Conservation (phyloP, 2,113 vertebrate genomes). For the Lagenorhynchus albirostris region DNA sequence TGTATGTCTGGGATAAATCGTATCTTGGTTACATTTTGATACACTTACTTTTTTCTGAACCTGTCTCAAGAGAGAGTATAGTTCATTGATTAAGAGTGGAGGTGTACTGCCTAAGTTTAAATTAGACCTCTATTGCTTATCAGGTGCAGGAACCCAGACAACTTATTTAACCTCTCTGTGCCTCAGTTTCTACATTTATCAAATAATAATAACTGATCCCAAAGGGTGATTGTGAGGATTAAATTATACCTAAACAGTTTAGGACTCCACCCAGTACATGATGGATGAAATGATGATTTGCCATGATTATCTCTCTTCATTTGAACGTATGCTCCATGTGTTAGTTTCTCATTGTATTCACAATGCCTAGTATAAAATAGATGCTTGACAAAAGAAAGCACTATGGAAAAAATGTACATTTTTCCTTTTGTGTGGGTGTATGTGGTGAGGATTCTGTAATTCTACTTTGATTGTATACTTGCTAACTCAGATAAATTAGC, state of each 20-base stretch:
- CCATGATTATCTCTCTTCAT: background rate
- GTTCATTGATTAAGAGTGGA: background rate
- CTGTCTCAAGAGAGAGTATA: background rate
- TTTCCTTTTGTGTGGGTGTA: background rate
- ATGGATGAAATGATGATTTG: background rate
- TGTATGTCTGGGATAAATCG: background rate
- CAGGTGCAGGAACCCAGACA: background rate
- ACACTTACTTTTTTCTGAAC: background rate
- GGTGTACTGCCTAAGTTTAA: background rate
- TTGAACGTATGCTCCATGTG: background rate
- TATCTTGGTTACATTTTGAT: background rate
- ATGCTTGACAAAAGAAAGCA: background rate
- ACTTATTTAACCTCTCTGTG: background rate
- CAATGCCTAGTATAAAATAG: background rate
- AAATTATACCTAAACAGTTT: background rate
- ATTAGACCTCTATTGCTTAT: background rate
- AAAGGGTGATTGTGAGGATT: background rate
- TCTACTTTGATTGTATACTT: background rate
- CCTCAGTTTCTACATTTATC: background rate
- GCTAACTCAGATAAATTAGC: background rate
- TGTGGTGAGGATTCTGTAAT: background rate
- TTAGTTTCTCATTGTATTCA: background rate
- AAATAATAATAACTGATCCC: background rate
- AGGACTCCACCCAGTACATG: background rate
- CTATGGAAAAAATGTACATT: background rate